Conservation (phyloP, 2,797 vertebrate species). For the Falco peregrinus region DNA sequence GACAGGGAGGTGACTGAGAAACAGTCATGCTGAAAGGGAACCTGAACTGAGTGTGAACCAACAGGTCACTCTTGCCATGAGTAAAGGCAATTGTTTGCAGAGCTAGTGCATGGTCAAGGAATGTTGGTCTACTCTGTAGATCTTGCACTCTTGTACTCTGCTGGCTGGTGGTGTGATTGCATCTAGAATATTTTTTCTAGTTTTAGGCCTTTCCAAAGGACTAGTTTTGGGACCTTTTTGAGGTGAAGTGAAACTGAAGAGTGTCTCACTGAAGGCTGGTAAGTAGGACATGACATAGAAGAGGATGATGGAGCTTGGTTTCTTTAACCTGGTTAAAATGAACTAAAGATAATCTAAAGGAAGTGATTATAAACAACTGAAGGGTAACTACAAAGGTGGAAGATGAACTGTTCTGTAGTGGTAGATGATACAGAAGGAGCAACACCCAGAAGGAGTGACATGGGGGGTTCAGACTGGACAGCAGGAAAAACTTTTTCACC, state of each 20-base stretch:
- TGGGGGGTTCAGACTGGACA: not conserved
- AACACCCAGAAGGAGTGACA: not conserved
- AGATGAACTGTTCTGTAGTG: not conserved
- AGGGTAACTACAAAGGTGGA: not conserved
- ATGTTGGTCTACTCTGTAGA: not conserved
- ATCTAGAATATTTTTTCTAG: not conserved
- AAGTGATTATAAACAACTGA: not conserved
- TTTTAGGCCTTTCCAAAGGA: not conserved
- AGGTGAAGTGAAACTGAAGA: not conserved
- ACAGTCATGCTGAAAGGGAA: not conserved
- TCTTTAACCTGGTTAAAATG: not conserved
- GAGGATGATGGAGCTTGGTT: not conserved
- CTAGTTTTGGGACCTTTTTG: not conserved
- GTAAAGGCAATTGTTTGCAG: not conserved
- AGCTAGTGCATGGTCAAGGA: not conserved
- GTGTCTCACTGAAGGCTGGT: not conserved
- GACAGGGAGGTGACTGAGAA: not conserved
- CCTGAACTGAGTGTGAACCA: not conserved
- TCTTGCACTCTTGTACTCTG: not conserved
- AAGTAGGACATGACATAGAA: not conserved
- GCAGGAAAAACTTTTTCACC: not conserved
- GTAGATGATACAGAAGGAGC: not conserved
- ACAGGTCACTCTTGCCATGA: rapidly evolving
- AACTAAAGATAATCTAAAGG: not conserved
- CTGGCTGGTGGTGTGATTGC: not conserved